Conservation (phyloP, 2,113 vertebrate genomes). For the Poicephalus meyeri region DNA sequence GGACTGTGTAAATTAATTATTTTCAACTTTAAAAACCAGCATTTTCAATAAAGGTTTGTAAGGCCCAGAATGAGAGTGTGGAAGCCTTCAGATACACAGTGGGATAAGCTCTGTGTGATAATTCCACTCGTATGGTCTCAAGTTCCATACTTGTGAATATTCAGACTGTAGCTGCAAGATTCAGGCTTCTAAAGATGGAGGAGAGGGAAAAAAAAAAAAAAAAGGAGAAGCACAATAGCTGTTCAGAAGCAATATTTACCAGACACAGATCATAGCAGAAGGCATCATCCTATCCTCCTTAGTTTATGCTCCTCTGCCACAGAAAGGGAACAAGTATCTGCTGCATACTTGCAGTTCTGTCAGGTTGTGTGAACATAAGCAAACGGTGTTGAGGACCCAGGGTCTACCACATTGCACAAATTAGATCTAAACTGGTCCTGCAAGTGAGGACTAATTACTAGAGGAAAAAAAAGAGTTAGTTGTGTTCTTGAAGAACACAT, state of each 20-base stretch:
- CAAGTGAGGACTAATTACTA: background rate
- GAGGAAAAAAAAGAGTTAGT: background rate
- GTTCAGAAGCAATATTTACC: background rate
- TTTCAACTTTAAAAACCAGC: background rate
- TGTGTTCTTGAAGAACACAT: background rate
- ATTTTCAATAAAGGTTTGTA: background rate
- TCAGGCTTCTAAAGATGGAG: background rate
- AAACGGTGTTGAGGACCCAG: background rate
- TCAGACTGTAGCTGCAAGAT: background rate
- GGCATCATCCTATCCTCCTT: background rate
- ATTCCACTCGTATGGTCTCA: background rate
- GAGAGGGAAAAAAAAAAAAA: background rate
- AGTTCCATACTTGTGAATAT: background rate
- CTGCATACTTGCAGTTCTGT: background rate
- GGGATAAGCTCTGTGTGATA: background rate
- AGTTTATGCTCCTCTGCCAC: background rate
- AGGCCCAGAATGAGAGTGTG: background rate
- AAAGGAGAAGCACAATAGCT: background rate
- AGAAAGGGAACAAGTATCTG: background rate
- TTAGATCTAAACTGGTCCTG: background rate
- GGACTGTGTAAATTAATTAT: background rate
- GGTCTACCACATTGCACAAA: background rate
- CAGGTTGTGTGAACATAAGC: background rate
- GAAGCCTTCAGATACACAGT: background rate
- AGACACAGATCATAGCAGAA: background rate